Evolutionary conservation across 2,797 vertebrate species (phyloP).

Genomic region (Enteromius paludinosus): DNA sequence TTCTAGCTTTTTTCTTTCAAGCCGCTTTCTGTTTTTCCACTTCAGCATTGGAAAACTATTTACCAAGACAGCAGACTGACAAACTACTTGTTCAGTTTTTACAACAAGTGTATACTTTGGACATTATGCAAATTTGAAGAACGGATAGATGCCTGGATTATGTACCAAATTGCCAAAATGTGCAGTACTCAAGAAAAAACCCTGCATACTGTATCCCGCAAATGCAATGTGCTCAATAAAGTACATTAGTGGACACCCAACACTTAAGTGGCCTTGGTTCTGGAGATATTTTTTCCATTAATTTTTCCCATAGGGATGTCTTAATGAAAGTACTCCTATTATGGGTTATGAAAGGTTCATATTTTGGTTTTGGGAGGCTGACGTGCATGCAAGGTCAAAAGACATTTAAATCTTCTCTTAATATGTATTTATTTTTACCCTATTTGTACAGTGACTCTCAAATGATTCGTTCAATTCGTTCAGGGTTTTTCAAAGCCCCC

Average conservation of each 20-base stretch:
- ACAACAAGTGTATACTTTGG: background rate
- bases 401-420: no score
- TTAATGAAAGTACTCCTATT: background rate
- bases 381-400: no score
- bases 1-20: conserved; percentile 15
- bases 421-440: no score
- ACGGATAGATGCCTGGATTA: background rate
- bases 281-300: background rate
- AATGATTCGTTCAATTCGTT: no score
- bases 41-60: background rate
- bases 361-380: no score
- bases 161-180: background rate
- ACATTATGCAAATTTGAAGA: background rate
- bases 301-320: background rate
- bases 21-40: background rate
- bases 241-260: background rate
- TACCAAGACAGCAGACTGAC: background rate
- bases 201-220: background rate
- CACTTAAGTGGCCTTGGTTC: background rate
- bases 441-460: no score
- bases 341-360: no score
- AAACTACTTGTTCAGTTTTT: background rate
- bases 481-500: no score
- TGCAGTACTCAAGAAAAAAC: background rate
- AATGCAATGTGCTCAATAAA: background rate